These are phyloP conservation scores for Romanogobio albipinnatus DNA, from an alignment of 2,113 vertebrate species.

Conservation along the genomic window DNA sequence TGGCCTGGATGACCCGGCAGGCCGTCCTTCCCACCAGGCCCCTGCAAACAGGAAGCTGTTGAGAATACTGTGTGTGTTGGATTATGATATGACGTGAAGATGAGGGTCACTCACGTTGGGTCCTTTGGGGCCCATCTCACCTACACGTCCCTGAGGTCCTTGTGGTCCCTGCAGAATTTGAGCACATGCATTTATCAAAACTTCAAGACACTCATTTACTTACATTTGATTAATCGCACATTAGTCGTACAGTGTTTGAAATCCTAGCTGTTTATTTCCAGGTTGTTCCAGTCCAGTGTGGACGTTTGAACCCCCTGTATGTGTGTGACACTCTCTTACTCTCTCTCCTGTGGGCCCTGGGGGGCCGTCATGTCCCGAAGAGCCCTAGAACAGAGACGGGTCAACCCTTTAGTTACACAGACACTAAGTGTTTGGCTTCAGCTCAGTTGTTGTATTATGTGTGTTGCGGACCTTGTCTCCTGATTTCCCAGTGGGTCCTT, in stretches of 20 bases:
- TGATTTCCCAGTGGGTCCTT: conserved; percentile 91
- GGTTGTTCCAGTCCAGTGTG: not conserved
- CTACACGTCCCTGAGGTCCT: conserved; percentile 91
- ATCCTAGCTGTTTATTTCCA: not conserved
- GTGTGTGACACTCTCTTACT: conserved; percentile 74
- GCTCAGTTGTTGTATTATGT: not conserved
- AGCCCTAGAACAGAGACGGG: conserved; percentile 75
- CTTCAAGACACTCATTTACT: not conserved
- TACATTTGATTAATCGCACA: not conserved
- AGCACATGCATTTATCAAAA: not conserved
- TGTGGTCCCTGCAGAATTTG: conserved; percentile 83
- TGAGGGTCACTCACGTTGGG: conserved; percentile 82
- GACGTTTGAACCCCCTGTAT: not conserved
- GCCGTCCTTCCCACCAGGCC: conserved; percentile 93
- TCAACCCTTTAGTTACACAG: not conserved
- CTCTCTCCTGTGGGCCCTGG: conserved; percentile 90
- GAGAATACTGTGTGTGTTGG: not conserved
- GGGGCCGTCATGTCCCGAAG: conserved; percentile 90
- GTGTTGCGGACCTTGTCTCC: conserved; percentile 88
- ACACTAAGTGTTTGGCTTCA: no score
- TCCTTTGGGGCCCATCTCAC: conserved; percentile 96
- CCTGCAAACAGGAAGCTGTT: conserved; percentile 71
- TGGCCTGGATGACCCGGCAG: conserved; percentile 97
- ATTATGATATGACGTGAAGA: not conserved
- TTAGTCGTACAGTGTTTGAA: no score